A percentile compares a stretch with the other conserved stretches of the same genome.
These are phyloP conservation scores for Temnothorax rugatulus DNA, from an alignment of 2,888 invertebrate genomes.

Conservation along the genomic window DNA sequence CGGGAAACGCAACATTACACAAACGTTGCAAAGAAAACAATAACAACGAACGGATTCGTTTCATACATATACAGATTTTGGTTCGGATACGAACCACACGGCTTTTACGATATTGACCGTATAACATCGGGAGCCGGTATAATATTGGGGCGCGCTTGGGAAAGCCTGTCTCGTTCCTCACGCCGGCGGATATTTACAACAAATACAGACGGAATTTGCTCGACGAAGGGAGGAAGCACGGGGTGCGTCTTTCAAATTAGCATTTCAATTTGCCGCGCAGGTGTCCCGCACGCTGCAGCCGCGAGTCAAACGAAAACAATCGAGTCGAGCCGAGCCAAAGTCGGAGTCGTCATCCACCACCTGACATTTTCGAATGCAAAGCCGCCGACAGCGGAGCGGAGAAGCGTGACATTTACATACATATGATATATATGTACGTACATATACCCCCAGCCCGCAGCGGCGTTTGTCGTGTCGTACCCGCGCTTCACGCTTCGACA, in stretches of 20 bases:
- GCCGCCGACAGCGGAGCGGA: slow-evolving; percentile 38
- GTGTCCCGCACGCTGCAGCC: slow-evolving; percentile 61
- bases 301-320: slow-evolving; percentile 51
- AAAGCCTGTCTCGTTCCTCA: background rate
- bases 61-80: background rate
- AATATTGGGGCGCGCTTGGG: background rate
- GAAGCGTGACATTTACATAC: slow-evolving; percentile 64
- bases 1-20: slow-evolving; percentile 1
- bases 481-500: slow-evolving; percentile 44
- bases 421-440: slow-evolving; percentile 18
- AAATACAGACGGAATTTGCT: slow-evolving; percentile 18
- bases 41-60: background rate
- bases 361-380: slow-evolving; percentile 75
- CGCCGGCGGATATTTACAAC: background rate
- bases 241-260: slow-evolving; percentile 62
- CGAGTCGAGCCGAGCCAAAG: slow-evolving; percentile 31
- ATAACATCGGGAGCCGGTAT: background rate
- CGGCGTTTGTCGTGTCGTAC: slow-evolving; percentile 53
- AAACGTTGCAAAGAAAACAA: slow-evolving; percentile 4
- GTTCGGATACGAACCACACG: background rate
- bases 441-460: slow-evolving; percentile 19
- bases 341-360: slow-evolving; percentile 57
- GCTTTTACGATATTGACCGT: background rate
- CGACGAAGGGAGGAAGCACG: background rate
- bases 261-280: slow-evolving; percentile 73